Percentiles rank a stretch among this genome's conserved stretches.
These are phyloP conservation scores for Brassicogethes aeneus DNA, from an alignment of 2,888 invertebrate species.

Conservation along the genomic window DNA sequence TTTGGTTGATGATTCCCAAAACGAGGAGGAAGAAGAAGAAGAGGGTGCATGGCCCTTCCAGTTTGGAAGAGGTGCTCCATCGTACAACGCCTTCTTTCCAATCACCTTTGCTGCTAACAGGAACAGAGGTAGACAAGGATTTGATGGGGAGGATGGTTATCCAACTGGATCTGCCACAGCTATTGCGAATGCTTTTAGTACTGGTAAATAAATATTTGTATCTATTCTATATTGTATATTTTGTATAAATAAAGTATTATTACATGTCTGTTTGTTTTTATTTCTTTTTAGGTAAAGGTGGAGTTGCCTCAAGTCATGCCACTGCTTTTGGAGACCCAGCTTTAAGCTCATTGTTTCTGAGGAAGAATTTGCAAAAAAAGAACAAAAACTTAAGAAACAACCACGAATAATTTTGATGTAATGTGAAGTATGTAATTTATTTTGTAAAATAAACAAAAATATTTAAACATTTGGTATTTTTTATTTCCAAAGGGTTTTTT, in stretches of 20 bases:
- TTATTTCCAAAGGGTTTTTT: no score
- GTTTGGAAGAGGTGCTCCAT: constrained; percentile 20
- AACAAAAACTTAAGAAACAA: constrained; percentile 7
- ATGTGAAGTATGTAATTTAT: no score
- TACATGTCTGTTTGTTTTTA: background rate
- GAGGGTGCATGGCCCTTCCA: constrained; percentile 30
- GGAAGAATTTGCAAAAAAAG: constrained; percentile 20
- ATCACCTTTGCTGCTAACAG: constrained; percentile 50
- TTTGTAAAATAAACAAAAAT: no score
- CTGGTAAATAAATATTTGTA: constrained; percentile 22
- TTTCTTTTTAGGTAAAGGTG: constrained; percentile 46
- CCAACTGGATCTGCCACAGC: constrained; percentile 53
- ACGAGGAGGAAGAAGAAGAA: constrained; percentile 44
- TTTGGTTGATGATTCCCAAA: constrained; percentile 29
- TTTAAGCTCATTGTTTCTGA: constrained; percentile 39
- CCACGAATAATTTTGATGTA: no score
- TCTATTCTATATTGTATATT: background rate
- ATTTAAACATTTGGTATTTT: no score
- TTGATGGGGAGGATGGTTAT: constrained; percentile 36
- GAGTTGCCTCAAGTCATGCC: constrained; percentile 63
- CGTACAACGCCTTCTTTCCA: constrained; percentile 53
- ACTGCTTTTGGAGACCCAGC: constrained; percentile 58
- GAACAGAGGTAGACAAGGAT: constrained; percentile 29
- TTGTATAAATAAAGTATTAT: background rate
- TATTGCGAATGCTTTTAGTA: constrained; percentile 65